These are phyloP conservation scores for Thaumetopoea pityocampa DNA, from an alignment of 1,140 invertebrate species.

Conservation along the genomic window DNA sequence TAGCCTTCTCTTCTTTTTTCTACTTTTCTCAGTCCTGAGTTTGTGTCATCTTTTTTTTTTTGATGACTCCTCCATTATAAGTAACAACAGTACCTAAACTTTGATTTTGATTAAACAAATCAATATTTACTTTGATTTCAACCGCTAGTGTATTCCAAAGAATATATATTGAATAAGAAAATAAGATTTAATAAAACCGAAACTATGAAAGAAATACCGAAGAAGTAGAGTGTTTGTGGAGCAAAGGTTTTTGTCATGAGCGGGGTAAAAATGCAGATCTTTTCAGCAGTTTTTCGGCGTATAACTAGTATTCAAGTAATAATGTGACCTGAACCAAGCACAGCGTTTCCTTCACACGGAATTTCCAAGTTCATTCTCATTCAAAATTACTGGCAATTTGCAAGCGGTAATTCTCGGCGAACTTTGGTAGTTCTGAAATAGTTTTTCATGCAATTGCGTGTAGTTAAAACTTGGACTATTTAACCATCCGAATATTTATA, in stretches of 20 bases:
- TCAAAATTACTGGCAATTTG: constrained; percentile 30
- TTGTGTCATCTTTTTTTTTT: too few relatives aligned
- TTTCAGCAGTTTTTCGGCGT: neutral
- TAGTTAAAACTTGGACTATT: constrained; percentile 22
- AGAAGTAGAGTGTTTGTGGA: too few relatives aligned
- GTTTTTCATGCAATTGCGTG: constrained; percentile 27
- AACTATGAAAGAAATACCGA: too few relatives aligned
- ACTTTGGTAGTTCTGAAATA: constrained; percentile 31
- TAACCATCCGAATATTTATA: constrained; percentile 13
- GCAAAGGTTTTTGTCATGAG: neutral
- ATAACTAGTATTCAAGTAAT: constrained; percentile 17
- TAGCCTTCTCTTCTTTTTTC: too few relatives aligned
- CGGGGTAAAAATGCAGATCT: neutral
- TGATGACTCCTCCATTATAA: too few relatives aligned
- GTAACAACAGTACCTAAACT: too few relatives aligned
- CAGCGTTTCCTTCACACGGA: constrained; percentile 24
- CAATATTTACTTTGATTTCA: too few relatives aligned
- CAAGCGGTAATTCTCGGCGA: constrained; percentile 21
- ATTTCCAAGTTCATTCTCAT: constrained; percentile 29
- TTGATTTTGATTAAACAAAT: too few relatives aligned
- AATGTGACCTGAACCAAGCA: constrained; percentile 22
- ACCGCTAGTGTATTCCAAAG: too few relatives aligned
- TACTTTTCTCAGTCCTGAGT: too few relatives aligned
- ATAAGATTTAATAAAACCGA: too few relatives aligned
- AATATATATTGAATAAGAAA: too few relatives aligned